Evolutionary conservation across 2,113 vertebrate species (phyloP).

Genomic region (Sorex araneus): DNA sequence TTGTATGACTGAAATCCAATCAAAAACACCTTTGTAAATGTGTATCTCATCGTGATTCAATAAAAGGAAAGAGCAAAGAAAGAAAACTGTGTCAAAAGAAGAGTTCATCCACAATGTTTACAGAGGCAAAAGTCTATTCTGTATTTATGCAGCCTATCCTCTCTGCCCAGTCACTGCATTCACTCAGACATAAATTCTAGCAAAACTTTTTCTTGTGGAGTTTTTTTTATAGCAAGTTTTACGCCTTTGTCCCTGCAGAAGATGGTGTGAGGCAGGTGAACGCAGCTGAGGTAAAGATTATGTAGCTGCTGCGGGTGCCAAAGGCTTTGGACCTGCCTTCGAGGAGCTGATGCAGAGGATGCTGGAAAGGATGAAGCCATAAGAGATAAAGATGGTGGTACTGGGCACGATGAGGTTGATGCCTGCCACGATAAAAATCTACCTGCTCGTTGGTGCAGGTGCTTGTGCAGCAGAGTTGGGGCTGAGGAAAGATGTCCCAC

Average conservation of each 20-base stretch:
- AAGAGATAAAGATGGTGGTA: slow-evolving; percentile 29
- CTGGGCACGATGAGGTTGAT: background rate
- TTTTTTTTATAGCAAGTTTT: slow-evolving; percentile 33
- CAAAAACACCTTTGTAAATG: too few species aligned
- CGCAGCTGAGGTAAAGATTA: too few species aligned
- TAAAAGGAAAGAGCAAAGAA: too few species aligned
- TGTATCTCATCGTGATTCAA: too few species aligned
- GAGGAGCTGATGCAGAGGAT: too few species aligned
- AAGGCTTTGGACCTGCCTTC: too few species aligned
- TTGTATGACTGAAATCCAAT: too few species aligned
- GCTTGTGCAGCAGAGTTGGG: slow-evolving; percentile 42
- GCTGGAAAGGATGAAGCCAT: background rate
- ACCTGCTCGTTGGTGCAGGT: background rate
- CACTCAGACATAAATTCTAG: background rate
- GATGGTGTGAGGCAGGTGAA: too few species aligned
- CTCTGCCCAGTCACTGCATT: background rate
- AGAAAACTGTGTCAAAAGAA: background rate
- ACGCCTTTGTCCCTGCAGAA: slow-evolving; percentile 47
- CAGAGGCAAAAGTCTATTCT: background rate
- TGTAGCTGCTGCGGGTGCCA: too few species aligned
- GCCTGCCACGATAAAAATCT: background rate
- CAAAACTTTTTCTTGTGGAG: background rate
- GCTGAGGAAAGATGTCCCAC: slow-evolving; percentile 31
- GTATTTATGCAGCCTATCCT: too few species aligned
- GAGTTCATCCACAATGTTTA: background rate